Conservation (phyloP, 2,888 invertebrate species). For the Endomychus coccineus region DNA sequence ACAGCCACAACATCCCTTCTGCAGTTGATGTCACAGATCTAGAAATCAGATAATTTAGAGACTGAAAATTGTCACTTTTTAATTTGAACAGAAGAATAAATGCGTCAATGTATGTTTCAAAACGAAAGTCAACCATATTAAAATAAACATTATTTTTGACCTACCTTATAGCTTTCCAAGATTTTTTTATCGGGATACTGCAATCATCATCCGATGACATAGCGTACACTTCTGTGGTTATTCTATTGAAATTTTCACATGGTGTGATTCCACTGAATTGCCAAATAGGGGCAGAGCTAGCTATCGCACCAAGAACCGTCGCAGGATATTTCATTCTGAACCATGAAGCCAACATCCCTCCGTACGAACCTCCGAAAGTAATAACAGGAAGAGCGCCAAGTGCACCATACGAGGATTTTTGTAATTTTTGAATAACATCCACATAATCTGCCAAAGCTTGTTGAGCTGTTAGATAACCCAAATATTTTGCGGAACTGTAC, state of each 20-base stretch:
- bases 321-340: slow-evolving; percentile 94
- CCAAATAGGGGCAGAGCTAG: slow-evolving; percentile 86
- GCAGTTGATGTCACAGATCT: slow-evolving; percentile 50
- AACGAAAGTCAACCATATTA: neutral
- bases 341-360: slow-evolving; percentile 97
- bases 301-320: slow-evolving; percentile 77
- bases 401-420: slow-evolving; percentile 23
- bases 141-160: slow-evolving; percentile 5
- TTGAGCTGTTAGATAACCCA: slow-evolving; percentile 77
- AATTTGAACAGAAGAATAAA: neutral
- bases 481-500: slow-evolving; percentile 54
- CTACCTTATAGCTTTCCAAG: slow-evolving; percentile 73
- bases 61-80: neutral
- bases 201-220: slow-evolving; percentile 50
- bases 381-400: slow-evolving; percentile 65
- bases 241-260: slow-evolving; percentile 68
- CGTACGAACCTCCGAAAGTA: slow-evolving; percentile 84
- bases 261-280: slow-evolving; percentile 75
- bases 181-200: slow-evolving; percentile 60
- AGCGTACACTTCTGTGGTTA: slow-evolving; percentile 71
- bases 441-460: slow-evolving; percentile 95
- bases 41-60: slow-evolving; percentile 18
- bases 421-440: slow-evolving; percentile 61
- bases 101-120: neutral
- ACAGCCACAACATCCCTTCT: slow-evolving; percentile 63